phyloP scores from a whole-genome alignment of 2,797 vertebrate genomes.

The Macroramphosus scolopax region DNA sequence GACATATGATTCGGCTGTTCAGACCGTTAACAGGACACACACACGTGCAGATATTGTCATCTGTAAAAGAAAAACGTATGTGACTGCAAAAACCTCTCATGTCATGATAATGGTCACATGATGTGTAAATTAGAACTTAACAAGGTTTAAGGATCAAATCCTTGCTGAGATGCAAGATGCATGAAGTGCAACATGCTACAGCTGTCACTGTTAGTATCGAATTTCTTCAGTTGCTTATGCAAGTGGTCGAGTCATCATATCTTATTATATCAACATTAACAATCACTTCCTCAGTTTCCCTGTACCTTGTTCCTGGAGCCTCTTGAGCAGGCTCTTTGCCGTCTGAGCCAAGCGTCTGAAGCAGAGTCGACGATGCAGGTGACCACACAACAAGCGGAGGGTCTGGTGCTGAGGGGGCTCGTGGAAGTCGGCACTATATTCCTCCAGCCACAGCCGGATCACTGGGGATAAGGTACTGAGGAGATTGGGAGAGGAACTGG shows the following conservation, averaged over 20 bases:
- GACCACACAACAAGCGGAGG: constrained; percentile 69
- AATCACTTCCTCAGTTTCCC: too few species aligned
- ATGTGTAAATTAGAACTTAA: too few species aligned
- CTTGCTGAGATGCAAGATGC: too few species aligned
- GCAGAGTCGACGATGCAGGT: constrained; percentile 71
- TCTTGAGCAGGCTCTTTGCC: constrained; percentile 73
- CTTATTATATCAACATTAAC: too few species aligned
- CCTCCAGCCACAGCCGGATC: constrained; percentile 79
- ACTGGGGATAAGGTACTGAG: constrained; percentile 62
- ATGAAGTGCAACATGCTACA: too few species aligned
- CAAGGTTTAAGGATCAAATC: too few species aligned
- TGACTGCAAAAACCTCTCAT: too few species aligned
- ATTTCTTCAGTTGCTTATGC: too few species aligned
- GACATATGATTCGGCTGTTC: not conserved
- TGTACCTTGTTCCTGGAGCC: constrained; percentile 72
- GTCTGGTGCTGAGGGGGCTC: constrained; percentile 76
- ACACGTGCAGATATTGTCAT: not conserved
- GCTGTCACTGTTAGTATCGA: too few species aligned
- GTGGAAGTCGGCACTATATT: constrained; percentile 81
- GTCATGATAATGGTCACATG: too few species aligned
- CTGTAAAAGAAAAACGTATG: not conserved
- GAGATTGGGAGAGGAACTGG: not conserved
- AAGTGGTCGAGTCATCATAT: too few species aligned
- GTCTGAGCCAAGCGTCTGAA: constrained; percentile 61
- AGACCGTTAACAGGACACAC: too few species aligned